Evolutionary conservation across 2,113 vertebrate species (phyloP), one percentile per base, ranked within the genome.

Genomic region (Chaenogobius annularis): DNA sequence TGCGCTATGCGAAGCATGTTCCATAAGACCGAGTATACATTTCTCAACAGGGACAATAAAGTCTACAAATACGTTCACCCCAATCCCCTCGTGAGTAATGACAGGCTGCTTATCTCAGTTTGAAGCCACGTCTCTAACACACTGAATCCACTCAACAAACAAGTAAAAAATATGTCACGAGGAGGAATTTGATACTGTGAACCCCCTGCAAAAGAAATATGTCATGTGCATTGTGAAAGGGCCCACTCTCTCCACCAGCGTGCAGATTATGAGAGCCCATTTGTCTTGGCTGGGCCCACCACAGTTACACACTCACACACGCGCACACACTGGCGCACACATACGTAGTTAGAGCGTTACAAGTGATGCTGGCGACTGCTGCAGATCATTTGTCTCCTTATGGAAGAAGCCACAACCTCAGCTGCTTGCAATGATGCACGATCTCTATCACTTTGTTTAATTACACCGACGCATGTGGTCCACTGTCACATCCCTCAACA

Each of bases 231-330:
- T 90, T 89, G 71, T 74, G 89, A 87, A 79, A 87, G 85, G 87
- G 48, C 82, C 74, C 78, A 80, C 74, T 83, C 85, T 80, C 81
- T 80, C 83, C 76, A 81, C 37, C 78, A 75, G 77, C 81, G 63
- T 73, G 82, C 61, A 81, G 80, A 83, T 89, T 87, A 87, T 79
- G 83, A 80, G 72, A 70, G 80, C 86, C 78, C 88, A 89, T 92
- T 91, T 88, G 88, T 91, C 91, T 91, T 85, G 77, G 76, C 82
- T 17, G 50, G 55, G 84, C 75, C 87, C 83, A 85, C 88, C 86
- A 84, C 78, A 76, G 85, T 66, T 85, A 68, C 46, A 50, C 62
- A 86, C 73, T 72, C 48, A 61, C 26, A 14, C n/a, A 56, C 54
- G 8, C 54, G 66, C 78, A 82, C 76, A 66, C 73, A 64, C 71